Evolutionary conservation across 1,140 invertebrate genomes (phyloP).

Genomic region (Heliconius nattereri): DNA sequence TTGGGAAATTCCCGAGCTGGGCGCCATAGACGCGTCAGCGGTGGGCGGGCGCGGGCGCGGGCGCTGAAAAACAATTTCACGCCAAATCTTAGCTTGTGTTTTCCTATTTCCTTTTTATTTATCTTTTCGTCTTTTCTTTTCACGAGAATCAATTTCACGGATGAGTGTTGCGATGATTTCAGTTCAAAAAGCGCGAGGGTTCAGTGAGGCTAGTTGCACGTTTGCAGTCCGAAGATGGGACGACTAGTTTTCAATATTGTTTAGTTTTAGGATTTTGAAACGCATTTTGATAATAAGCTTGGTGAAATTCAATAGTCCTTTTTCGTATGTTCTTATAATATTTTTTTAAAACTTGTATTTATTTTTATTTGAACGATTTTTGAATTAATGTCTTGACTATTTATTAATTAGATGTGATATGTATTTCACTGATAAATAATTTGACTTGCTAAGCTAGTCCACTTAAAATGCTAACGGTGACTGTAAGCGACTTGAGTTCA

Average conservation of each 20-base stretch:
- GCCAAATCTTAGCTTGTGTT: constrained; percentile 81
- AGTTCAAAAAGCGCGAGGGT: constrained; percentile 77
- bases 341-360: background rate
- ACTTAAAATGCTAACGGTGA: background rate
- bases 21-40: constrained; percentile 58
- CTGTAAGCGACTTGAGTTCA: background rate
- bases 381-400: constrained; percentile 60
- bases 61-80: constrained; percentile 80
- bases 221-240: constrained; percentile 51
- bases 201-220: constrained; percentile 53
- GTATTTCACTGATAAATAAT: constrained; percentile 55
- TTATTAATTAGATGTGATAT: constrained; percentile 73
- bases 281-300: background rate
- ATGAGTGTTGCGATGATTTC: constrained; percentile 79
- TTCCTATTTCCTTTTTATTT: constrained; percentile 82
- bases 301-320: constrained; percentile 1
- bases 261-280: constrained; percentile 15
- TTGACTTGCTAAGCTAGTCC: background rate
- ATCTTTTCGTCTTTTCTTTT: constrained; percentile 80
- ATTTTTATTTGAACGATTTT: constrained; percentile 34
- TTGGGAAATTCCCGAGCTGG: constrained; percentile 77
- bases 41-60: constrained; percentile 70
- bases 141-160: constrained; percentile 81
- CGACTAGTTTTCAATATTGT: constrained; percentile 18
- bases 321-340: background rate